These are phyloP conservation scores for Cichlasoma orientale DNA, from an alignment of 2,797 vertebrate species.

Conservation along the genomic window DNA sequence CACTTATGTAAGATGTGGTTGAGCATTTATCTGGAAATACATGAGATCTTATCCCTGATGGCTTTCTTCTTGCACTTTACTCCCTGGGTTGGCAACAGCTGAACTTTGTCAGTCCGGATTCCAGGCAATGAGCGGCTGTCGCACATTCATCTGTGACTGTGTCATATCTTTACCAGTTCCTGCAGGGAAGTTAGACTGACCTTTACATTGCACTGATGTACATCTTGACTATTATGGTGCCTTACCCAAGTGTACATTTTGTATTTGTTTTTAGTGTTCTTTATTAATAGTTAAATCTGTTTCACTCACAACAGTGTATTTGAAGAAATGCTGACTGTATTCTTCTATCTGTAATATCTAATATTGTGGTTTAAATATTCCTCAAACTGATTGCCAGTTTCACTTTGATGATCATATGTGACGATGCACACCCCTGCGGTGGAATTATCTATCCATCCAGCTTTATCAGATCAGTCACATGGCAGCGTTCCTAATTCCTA, in stretches of 20 bases:
- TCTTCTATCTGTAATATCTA: not conserved
- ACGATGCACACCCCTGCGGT: not conserved
- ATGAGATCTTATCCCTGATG: not conserved
- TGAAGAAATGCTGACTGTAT: not conserved
- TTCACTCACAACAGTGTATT: not conserved
- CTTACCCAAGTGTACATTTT: no score
- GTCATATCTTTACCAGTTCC: not conserved
- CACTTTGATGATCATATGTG: conserved; percentile 35
- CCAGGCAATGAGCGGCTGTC: conserved; percentile 6
- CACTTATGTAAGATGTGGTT: conserved; percentile 12
- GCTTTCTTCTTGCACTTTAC: conserved; percentile 43
- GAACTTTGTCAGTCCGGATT: conserved; percentile 37
- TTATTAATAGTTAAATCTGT: not conserved
- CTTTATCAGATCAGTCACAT: conserved; percentile 56
- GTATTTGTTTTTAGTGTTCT: not conserved
- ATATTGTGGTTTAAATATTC: conserved; percentile 21
- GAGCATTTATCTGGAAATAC: conserved; percentile 13
- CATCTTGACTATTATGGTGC: not conserved
- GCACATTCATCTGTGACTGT: conserved; percentile 28
- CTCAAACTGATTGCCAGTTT: conserved; percentile 22
- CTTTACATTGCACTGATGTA: not conserved
- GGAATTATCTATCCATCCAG: conserved; percentile 44
- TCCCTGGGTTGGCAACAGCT: conserved; percentile 20
- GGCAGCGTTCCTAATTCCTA: conserved; percentile 44
- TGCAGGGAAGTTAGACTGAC: not conserved